phyloP scores from a whole-genome alignment of 2,797 vertebrate genomes.

The Anas georgica region DNA sequence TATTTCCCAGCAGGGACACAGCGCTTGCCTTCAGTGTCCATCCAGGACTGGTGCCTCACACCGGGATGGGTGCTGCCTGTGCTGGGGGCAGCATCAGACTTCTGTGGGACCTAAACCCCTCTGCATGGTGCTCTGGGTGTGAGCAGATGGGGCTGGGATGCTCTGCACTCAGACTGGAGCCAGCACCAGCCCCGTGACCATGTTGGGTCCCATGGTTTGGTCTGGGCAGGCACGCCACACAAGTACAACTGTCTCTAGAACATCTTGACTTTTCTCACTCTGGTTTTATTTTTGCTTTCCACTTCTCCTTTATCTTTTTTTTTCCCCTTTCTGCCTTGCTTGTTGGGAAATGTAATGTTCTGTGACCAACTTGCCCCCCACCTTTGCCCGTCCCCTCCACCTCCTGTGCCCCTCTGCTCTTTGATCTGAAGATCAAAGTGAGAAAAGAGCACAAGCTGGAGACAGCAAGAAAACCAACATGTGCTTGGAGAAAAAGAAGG shows the following conservation, averaged over 20 bases:
- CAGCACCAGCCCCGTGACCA: background rate
- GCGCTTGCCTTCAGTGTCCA: background rate
- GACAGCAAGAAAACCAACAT: background rate
- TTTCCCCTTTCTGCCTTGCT: background rate
- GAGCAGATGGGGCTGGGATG: background rate
- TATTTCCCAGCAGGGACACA: background rate
- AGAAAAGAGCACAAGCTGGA: background rate
- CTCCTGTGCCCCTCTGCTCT: background rate
- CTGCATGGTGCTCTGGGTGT: background rate
- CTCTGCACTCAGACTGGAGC: background rate
- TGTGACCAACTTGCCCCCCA: background rate
- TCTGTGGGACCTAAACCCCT: background rate
- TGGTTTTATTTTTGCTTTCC: background rate
- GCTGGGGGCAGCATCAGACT: rapidly evolving
- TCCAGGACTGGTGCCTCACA: rapidly evolving
- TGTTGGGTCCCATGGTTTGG: background rate
- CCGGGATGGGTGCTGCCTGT: background rate
- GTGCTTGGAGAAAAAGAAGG: background rate
- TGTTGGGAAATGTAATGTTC: conserved; percentile 16
- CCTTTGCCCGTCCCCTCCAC: background rate
- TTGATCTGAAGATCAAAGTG: conserved; percentile 42
- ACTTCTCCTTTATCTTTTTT: background rate
- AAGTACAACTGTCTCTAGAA: background rate
- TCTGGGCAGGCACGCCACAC: rapidly evolving
- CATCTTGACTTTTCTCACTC: background rate